Evolutionary conservation across 2,113 vertebrate genomes (phyloP), one percentile per base, ranked within the genome.

Genomic region (Haemorhous mexicanus): DNA sequence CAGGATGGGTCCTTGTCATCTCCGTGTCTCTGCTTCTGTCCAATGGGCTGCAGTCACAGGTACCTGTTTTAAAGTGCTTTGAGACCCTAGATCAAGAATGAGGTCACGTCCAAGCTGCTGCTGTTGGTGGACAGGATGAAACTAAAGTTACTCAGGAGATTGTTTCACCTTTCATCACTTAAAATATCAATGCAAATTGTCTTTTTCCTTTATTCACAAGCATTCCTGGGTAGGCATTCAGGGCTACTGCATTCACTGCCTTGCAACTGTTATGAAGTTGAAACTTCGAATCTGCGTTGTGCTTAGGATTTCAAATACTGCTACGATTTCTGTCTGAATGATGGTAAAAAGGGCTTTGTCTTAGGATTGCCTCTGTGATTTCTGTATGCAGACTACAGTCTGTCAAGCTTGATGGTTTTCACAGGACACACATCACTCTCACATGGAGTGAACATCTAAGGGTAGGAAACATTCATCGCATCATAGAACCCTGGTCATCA

Each of bases 1-100:
- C 1, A 30, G 66, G 33, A 56, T 56, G 0, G 0, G 7, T 67
- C 26, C 26, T 3, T 7, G n/a, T 49, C 1, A 2, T 21, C 27
- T 69, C 33, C 35, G 4, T 44, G 9, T n/a, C 41, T 69, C 7
- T 0, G 3, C 47, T 90, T 85, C 53, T 80, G 30, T 55, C 22
- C 13, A 5, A 4, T n/a, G 18, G 6, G 16, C 13, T n/a, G 32
- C 46, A 61, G 30, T 16, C 32, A 28, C 39, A 63, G n/a, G 3
- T 30, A 46, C 7, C 8, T 7, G 6, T 70, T 37, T 15, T 12
- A 10, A 59, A 68, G 8, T 49, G 14, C 19, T 92, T 61, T n/a
- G 33, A 78, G 68, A 30, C 11, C 8, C 39, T 88, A 14, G 47
- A 18, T 90, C 37, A 39, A 66, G 66, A 56, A 19, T 6, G 22